Base-by-base conservation (phyloP, 1,140 invertebrate species). In the Hermetia illucens region DNA sequence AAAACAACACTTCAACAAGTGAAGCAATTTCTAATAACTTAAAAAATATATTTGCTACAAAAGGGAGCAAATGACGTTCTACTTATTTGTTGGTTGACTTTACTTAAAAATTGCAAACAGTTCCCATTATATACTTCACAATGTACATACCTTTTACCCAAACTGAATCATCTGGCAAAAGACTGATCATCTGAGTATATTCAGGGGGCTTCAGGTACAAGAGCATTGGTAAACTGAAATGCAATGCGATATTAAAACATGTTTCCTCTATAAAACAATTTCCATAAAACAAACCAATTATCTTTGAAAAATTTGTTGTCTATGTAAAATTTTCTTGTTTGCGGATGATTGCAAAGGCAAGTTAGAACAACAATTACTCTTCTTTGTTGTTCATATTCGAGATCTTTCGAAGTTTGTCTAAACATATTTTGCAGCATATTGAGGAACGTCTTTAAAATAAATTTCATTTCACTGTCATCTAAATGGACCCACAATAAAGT, bases 401-500 rank as follows among this genome's bases (percentile, higher is more conserved):
- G 40, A 35, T 64, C 55, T 16, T 66, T 55, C 10, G 77, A 66
- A 27, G 77, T 73, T 34, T 75, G 74, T 25, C 70, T 64, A 46
- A 73, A 80, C 3, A 59, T 58, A 15, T 67, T 68, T 3, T 78
- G 39, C 9, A 82, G 47, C 32, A 68, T 66, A 32, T 71, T 57
- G 8, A 70, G 58, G 2, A 72, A 50, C 41, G 65, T 66, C 43
- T 79, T 75, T n/a, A 81, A 45, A 37, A 72, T 74, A 32, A 58
- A 55, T 44, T 72, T 70, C 2, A 79, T 61, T 55, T 81, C 76
- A 41, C 68, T 62, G 20, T 64, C 64, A 58, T 80, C 77, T 40
- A 80, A 53, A 42, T 79, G 72, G 12, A 72, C 66, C 77, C 78
- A 80, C 21, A 82, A 53, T 4, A 77, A 46, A 48, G 79, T 72